Conservation (phyloP, 2,888 invertebrate species). For the Escarpia spicata region DNA sequence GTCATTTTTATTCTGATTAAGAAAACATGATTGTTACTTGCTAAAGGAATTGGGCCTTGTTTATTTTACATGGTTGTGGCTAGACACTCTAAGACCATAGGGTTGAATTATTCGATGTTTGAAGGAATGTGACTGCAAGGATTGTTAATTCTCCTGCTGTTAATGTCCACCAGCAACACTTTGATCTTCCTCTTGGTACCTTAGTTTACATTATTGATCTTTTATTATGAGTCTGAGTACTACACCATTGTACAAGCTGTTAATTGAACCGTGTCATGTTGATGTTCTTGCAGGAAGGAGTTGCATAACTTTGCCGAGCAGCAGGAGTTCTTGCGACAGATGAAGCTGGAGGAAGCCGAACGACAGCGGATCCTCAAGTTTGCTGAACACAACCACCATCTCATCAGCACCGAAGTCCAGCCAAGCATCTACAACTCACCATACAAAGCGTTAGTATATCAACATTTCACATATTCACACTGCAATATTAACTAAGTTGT, state of each 20-base stretch:
- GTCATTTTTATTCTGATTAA: not conserved
- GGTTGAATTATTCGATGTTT: no score
- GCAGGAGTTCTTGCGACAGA: slow-evolving; percentile 48
- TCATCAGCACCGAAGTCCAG: slow-evolving; percentile 61
- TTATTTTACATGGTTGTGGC: no score
- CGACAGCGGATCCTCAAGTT: slow-evolving; percentile 46
- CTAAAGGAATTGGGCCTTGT: no score
- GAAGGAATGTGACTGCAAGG: no score
- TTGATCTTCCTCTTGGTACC: no score
- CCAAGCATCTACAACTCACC: slow-evolving; percentile 65
- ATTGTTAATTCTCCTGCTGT: no score
- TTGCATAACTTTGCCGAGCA: slow-evolving; percentile 60
- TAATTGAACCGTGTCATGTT: not conserved
- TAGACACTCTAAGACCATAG: no score
- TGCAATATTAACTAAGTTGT: slow-evolving; percentile 34
- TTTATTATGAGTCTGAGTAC: no score
- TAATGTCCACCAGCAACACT: no score
- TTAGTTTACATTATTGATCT: no score
- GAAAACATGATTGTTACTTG: not conserved
- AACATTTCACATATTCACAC: not conserved
- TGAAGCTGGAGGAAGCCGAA: slow-evolving; percentile 50
- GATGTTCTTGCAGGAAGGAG: slow-evolving; percentile 41
- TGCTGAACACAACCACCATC: slow-evolving; percentile 59
- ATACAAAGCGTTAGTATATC: slow-evolving; percentile 41
- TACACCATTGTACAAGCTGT: no score